Evolutionary conservation across 1,140 invertebrate genomes (phyloP), one percentile per base, ranked within the genome.

Genomic region (Ptiloglossa arizonensis): DNA sequence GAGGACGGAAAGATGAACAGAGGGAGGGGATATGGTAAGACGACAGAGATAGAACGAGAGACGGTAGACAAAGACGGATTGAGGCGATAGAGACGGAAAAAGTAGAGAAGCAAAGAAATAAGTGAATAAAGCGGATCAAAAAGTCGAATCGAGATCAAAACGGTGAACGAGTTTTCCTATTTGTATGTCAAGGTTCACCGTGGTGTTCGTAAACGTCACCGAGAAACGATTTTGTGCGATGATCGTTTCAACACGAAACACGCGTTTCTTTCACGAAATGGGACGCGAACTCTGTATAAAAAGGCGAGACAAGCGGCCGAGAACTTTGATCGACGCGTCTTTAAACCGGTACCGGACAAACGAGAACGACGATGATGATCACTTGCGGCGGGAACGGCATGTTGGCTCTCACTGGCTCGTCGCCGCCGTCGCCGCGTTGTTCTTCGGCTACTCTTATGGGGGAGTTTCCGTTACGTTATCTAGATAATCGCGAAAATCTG

Each of bases 331-430:
- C 60, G 57, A 68, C 17, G 67, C 50, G 56, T 57, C 50, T 82
- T 86, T 66, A 86, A 86, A 86, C 85, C 79, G 85, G 85, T 86
- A 86, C 79, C 57, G 62, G 29, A 60, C 64, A 50, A 22, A 52
- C 57, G 56, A 35, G 57, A n/a, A 52, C 66, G 27, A 68, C 79
- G 32, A 44, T 64, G 48, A 63, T 56, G 44, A 54, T 35, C 19
- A n/a, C 82, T 73, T 79, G 70, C 74, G 80, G 77, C 86, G 75
- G 63, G 86, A 89, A 90, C 89, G 87, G 84, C 89, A 90, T 88
- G 87, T 85, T 87, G 86, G 85, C 86, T 86, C 86, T 87, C 79
- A 88, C 89, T 87, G 81, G 69, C 73, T 63, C 64, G 29, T 70
- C 82, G 78, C 69, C 62, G 50, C 54, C 57, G 11, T 17, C 54